Conservation (phyloP, 2,888 invertebrate species). For the Dasysyrphus tricinctus region DNA sequence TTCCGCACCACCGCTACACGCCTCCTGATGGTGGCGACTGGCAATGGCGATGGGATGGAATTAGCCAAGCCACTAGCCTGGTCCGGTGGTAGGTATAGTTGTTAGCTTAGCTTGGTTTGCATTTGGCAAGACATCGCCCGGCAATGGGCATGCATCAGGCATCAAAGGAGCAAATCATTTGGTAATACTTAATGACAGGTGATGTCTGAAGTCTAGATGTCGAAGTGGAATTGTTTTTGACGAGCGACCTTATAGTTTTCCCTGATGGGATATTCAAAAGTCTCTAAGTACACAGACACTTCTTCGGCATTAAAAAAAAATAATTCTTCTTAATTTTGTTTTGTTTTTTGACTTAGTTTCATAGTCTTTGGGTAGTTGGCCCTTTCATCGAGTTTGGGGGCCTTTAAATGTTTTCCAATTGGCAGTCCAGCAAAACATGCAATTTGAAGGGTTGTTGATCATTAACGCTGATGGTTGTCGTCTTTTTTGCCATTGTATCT, state of each 20-base stretch:
- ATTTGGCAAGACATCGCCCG: slow-evolving; percentile 44
- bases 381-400: slow-evolving; percentile 67
- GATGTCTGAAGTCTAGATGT: slow-evolving; percentile 56
- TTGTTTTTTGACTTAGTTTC: slow-evolving; percentile 20
- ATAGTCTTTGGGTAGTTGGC: slow-evolving; percentile 59
- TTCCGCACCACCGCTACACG: slow-evolving; percentile 63
- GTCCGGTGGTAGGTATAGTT: not conserved
- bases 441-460: slow-evolving; percentile 53
- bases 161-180: slow-evolving; percentile 67
- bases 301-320: not conserved
- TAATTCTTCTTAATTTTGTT: slow-evolving; percentile 12
- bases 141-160: slow-evolving; percentile 34
- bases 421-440: slow-evolving; percentile 48
- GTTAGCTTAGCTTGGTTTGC: slow-evolving; percentile 46
- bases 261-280: slow-evolving; percentile 9
- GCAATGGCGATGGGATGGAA: slow-evolving; percentile 17
- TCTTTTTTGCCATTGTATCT: not conserved
- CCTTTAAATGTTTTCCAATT: slow-evolving; percentile 1
- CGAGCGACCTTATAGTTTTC: slow-evolving; percentile 20
- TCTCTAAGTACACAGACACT: slow-evolving; percentile 10
- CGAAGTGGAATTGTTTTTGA: slow-evolving; percentile 45
- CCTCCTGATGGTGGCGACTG: slow-evolving; percentile 18
- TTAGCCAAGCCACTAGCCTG: slow-evolving; percentile 40
- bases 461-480: slow-evolving; percentile 19
- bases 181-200: slow-evolving; percentile 74